Conservation (phyloP, 2,888 invertebrate species). For the Orthonevra nobilis region DNA sequence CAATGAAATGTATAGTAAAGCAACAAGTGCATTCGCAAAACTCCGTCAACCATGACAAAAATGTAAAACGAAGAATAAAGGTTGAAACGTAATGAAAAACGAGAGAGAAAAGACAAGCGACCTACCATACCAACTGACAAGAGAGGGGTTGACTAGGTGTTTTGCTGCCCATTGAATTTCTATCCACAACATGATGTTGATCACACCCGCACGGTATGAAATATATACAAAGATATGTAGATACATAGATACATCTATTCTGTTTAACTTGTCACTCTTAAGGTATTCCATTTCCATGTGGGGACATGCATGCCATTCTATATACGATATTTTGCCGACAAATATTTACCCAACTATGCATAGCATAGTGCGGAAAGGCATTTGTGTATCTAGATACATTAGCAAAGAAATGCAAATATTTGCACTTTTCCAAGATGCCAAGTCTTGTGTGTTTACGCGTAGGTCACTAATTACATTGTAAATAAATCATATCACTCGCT, state of each 20-base stretch:
- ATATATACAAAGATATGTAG: conserved; percentile 18
- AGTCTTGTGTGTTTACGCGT: conserved; percentile 18
- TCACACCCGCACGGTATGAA: conserved; percentile 56
- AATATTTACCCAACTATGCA: conserved; percentile 59
- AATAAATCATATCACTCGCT: conserved; percentile 56
- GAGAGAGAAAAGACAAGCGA: conserved; percentile 5
- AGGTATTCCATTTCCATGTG: conserved; percentile 27
- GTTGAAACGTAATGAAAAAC: conserved; percentile 2
- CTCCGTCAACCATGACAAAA: conserved; percentile 58
- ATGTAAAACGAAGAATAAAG: conserved; percentile 20
- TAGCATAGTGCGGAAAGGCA: neutral
- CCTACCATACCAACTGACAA: neutral
- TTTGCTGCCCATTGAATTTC: conserved; percentile 57
- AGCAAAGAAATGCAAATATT: conserved; percentile 47
- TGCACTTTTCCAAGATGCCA: conserved; percentile 37
- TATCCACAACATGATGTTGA: conserved; percentile 55
- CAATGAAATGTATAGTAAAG: conserved; percentile 29
- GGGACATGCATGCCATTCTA: neutral
- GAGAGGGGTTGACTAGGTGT: neutral
- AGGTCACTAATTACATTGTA: conserved; percentile 57
- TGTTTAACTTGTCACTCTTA: conserved; percentile 19
- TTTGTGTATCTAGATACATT: conserved; percentile 39
- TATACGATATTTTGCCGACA: conserved; percentile 57
- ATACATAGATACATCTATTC: neutral
- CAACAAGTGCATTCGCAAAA: conserved; percentile 63